Conservation (phyloP, 2,888 invertebrate species). For the Parnassius mnemosyne region DNA sequence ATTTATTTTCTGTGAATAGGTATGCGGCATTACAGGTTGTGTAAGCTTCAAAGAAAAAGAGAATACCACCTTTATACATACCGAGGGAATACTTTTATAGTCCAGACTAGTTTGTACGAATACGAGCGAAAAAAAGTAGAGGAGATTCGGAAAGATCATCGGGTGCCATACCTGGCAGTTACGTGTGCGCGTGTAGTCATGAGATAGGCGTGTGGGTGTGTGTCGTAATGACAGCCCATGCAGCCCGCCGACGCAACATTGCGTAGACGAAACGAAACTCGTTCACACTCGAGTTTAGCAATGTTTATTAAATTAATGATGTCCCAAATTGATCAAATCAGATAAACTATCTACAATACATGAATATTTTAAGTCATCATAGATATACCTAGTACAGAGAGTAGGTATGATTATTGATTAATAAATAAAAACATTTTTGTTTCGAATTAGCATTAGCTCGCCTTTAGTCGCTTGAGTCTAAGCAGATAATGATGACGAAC, state of each 20-base stretch:
- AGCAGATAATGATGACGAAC: too few relatives aligned
- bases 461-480: too few relatives aligned
- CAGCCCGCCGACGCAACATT: constrained; percentile 56
- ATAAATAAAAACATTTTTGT: too few relatives aligned
- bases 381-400: too few relatives aligned
- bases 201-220: constrained; percentile 49
- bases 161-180: constrained; percentile 57
- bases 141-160: constrained; percentile 42
- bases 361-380: too few relatives aligned
- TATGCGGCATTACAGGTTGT: constrained; percentile 14
- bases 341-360: too few relatives aligned
- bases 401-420: too few relatives aligned
- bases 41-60: constrained; percentile 33
- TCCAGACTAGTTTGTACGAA: constrained; percentile 32
- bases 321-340: constrained; percentile 1
- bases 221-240: constrained; percentile 62
- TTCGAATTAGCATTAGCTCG: too few relatives aligned
- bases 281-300: constrained; percentile 50
- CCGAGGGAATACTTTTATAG: constrained; percentile 26
- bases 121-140: constrained; percentile 39
- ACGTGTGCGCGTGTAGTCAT: constrained; percentile 35
- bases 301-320: constrained; percentile 9
- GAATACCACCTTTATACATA: constrained; percentile 20
- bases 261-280: constrained; percentile 51
- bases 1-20: background rate